Evolutionary conservation across 2,113 vertebrate species (phyloP).

Genomic region (Bostrychus sinensis): DNA sequence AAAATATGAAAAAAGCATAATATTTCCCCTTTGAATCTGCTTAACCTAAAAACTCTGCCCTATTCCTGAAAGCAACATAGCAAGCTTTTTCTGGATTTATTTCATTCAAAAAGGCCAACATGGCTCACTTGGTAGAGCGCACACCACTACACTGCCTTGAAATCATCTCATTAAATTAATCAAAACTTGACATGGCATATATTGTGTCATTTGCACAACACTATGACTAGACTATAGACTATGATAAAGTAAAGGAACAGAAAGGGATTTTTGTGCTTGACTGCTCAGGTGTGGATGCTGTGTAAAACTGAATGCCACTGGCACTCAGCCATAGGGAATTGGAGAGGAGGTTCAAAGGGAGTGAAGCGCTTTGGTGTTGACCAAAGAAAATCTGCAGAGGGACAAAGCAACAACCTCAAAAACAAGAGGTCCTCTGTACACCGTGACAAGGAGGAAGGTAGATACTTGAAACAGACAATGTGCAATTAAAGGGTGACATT

Average conservation of each 20-base stretch:
- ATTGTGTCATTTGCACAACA: neutral
- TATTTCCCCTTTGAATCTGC: no score
- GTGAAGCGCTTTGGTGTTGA: constrained; percentile 49
- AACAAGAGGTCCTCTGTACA: constrained; percentile 1
- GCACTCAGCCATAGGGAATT: constrained; percentile 29
- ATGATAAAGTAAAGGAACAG: neutral
- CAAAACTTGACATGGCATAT: neutral
- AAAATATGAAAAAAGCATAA: no score
- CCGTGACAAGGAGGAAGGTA: neutral
- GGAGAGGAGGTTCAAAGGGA: constrained; percentile 53
- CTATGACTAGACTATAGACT: no score
- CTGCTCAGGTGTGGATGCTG: constrained; percentile 13
- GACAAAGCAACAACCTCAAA: constrained; percentile 34
- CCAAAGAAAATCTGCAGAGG: constrained; percentile 37
- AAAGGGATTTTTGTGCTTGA: neutral
- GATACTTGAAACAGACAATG: neutral
- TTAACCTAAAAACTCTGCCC: no score
- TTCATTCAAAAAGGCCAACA: no score
- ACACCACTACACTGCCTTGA: neutral
- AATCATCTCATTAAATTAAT: neutral
- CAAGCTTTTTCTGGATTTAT: no score
- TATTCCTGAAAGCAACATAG: no score
- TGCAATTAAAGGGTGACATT: neutral
- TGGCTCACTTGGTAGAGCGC: no score
- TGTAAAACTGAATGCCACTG: constrained; percentile 28